Conservation (phyloP, 2,797 vertebrate species). For the Phoebastria nigripes region DNA sequence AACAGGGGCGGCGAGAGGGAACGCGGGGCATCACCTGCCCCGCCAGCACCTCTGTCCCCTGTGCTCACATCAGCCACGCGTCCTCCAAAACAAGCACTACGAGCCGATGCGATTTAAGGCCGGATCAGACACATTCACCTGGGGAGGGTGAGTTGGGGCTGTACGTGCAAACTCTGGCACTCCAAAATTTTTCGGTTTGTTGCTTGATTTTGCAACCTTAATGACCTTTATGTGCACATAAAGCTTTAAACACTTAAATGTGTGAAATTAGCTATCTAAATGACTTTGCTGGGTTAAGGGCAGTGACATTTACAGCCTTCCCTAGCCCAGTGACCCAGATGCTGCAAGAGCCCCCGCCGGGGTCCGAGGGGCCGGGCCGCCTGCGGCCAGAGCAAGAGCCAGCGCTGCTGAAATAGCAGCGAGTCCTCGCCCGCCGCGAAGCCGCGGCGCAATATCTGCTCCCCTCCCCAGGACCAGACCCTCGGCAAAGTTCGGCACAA, state of each 20-base stretch:
- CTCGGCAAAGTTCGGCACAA: not conserved
- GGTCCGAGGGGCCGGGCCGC: rapidly evolving
- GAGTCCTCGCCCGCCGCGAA: rapidly evolving
- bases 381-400: not conserved
- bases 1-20: rapidly evolving
- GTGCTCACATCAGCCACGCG: rapidly evolving
- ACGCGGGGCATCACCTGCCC: rapidly evolving
- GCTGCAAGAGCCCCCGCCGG: not conserved
- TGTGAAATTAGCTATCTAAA: not conserved
- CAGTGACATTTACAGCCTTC: not conserved
- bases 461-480: not conserved
- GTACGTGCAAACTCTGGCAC: rapidly evolving
- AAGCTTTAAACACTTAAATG: not conserved
- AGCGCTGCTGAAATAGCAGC: rapidly evolving
- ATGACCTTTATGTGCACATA: rapidly evolving
- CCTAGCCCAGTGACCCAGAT: not conserved
- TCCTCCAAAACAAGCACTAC: rapidly evolving
- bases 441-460: rapidly evolving
- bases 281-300: not conserved
- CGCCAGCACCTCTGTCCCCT: rapidly evolving
- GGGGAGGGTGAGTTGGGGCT: rapidly evolving
- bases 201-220: not conserved
- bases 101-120: rapidly evolving
- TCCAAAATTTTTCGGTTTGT: not conserved
- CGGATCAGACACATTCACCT: rapidly evolving